Evolutionary conservation across 2,888 invertebrate species (phyloP).

Genomic region (Lamellibrachia satsuma): DNA sequence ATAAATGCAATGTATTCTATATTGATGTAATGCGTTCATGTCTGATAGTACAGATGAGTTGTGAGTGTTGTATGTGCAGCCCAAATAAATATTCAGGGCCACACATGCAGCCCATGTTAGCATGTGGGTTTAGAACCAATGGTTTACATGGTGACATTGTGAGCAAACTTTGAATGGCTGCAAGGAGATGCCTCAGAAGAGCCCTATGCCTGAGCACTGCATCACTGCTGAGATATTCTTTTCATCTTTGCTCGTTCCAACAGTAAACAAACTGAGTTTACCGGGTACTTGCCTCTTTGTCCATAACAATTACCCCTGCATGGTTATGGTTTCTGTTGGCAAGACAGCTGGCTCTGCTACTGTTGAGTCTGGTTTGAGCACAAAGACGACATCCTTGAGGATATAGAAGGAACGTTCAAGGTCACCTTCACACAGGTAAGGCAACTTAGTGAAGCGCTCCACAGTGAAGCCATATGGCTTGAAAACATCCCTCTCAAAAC

Average conservation of each 20-base stretch:
- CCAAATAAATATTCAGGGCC: not conserved
- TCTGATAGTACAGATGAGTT: not conserved
- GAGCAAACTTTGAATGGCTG: not conserved
- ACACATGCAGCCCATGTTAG: not conserved
- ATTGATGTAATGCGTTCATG: too few relatives aligned
- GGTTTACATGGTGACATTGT: not conserved
- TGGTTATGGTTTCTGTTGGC: not conserved
- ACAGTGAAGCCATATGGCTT: slow-evolving; percentile 79
- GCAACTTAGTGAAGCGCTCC: slow-evolving; percentile 86
- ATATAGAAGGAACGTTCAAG: slow-evolving; percentile 81
- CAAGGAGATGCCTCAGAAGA: not conserved
- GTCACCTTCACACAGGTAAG: slow-evolving; percentile 97
- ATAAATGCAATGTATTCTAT: not conserved
- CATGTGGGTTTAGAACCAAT: not conserved
- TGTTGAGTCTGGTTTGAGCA: slow-evolving; percentile 61
- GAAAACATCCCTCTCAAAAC: slow-evolving; percentile 72
- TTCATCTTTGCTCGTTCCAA: not conserved
- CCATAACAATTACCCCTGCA: not conserved
- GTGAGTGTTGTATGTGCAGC: not conserved
- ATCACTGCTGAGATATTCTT: not conserved
- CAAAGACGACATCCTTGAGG: slow-evolving; percentile 89
- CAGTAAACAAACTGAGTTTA: not conserved
- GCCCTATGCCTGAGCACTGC: not conserved
- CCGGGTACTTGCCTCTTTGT: not conserved
- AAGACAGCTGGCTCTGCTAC: not conserved